Conservation (phyloP, 2,797 vertebrate species). For the Hemibagrus guttatus region DNA sequence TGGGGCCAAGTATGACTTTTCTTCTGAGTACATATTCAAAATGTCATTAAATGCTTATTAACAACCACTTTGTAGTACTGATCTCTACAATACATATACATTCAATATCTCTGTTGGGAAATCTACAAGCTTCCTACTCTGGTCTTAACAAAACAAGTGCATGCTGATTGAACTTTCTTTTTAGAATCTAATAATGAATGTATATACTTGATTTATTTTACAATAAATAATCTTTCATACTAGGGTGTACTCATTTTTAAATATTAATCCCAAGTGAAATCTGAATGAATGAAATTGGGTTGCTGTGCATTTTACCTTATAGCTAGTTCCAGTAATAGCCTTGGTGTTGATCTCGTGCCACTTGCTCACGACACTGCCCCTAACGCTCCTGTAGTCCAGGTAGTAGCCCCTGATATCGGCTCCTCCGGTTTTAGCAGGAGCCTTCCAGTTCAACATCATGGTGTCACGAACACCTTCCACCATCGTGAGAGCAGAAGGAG, state of each 20-base stretch:
- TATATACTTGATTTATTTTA: not conserved
- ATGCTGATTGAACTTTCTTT: not conserved
- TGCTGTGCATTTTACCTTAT: slow-evolving; percentile 78
- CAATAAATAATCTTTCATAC: not conserved
- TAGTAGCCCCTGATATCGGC: slow-evolving; percentile 91
- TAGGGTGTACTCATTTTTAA: not conserved
- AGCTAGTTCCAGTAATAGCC: slow-evolving; percentile 83
- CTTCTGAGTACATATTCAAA: not conserved
- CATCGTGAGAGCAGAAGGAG: slow-evolving; percentile 79
- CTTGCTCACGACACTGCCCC: slow-evolving; percentile 76
- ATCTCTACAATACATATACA: not conserved
- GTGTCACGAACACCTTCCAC: slow-evolving; percentile 87
- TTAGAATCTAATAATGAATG: not conserved
- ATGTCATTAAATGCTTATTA: not conserved
- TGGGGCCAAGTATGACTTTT: not conserved
- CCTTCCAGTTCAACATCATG: slow-evolving; percentile 89
- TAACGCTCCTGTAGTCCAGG: slow-evolving; percentile 89
- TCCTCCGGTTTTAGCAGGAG: slow-evolving; percentile 81
- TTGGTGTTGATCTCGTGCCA: slow-evolving; percentile 92
- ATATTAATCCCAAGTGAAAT: not conserved
- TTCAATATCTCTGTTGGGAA: not conserved
- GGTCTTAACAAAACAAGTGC: not conserved
- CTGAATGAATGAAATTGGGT: not conserved
- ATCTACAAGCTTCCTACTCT: not conserved
- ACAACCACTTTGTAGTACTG: not conserved